Conservation (phyloP, 2,797 vertebrate genomes). For the Arctocebus calabarensis region DNA sequence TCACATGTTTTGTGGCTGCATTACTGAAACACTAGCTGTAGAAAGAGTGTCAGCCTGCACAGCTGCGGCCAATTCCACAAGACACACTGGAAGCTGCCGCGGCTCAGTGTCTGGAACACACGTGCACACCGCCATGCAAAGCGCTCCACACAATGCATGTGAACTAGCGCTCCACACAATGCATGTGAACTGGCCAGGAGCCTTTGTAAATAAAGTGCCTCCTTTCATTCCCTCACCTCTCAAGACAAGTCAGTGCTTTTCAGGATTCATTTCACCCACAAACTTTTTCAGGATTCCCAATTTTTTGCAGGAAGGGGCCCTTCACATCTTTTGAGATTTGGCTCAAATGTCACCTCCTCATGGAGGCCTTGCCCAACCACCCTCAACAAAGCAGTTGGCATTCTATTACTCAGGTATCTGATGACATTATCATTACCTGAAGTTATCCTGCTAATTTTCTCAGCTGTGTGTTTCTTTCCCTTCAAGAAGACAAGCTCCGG, state of each 20-base stretch:
- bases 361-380: not conserved
- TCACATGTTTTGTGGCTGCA: not conserved
- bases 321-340: not conserved
- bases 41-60: not conserved
- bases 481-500: not conserved
- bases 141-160: accelerated
- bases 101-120: not conserved
- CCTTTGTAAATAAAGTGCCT: too few relatives aligned
- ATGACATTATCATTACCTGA: not conserved
- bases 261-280: not conserved
- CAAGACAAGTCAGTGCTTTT: not conserved
- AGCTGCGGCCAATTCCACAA: not conserved
- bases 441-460: not conserved
- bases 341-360: not conserved
- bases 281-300: not conserved
- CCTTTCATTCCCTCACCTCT: not conserved
- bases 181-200: not conserved
- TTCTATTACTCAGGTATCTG: not conserved
- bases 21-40: not conserved
- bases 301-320: not conserved
- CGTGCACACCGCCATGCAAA: accelerated
- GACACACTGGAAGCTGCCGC: not conserved
- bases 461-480: not conserved
- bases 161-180: too few relatives aligned
- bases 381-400: not conserved